Conservation (phyloP, 2,888 invertebrate genomes). For the Trissoscelio sp. region DNA sequence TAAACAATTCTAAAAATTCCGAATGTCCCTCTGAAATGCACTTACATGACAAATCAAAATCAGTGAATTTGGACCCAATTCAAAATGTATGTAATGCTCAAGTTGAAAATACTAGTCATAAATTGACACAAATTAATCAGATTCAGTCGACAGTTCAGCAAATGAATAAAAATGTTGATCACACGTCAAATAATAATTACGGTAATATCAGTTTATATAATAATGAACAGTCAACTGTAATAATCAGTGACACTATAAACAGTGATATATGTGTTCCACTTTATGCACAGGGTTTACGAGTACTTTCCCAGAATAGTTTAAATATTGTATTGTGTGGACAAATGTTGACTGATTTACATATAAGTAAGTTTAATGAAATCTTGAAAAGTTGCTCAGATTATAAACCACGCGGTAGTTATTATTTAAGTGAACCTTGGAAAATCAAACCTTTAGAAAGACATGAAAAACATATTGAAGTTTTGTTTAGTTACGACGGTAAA, state of each 20-base stretch:
- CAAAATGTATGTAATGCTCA: no score
- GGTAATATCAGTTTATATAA: no score
- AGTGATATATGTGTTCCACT: not conserved
- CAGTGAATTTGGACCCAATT: no score
- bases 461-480: slow-evolving; percentile 38
- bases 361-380: slow-evolving; percentile 18
- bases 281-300: not conserved
- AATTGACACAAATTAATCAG: no score
- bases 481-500: slow-evolving; percentile 10
- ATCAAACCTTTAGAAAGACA: slow-evolving; percentile 21
- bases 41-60: no score
- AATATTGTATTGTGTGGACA: not conserved
- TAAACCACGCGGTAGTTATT: slow-evolving; percentile 12
- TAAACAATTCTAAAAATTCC: no score
- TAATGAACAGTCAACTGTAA: not conserved
- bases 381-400: slow-evolving; percentile 9
- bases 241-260: not conserved
- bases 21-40: no score
- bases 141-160: no score
- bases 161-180: no score
- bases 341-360: slow-evolving; percentile 10
- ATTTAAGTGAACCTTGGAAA: slow-evolving; percentile 18
- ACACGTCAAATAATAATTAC: no score
- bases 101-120: no score
- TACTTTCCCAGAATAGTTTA: not conserved